Base-by-base conservation (phyloP, 2,113 vertebrate species). In the Nestor notabilis region DNA sequence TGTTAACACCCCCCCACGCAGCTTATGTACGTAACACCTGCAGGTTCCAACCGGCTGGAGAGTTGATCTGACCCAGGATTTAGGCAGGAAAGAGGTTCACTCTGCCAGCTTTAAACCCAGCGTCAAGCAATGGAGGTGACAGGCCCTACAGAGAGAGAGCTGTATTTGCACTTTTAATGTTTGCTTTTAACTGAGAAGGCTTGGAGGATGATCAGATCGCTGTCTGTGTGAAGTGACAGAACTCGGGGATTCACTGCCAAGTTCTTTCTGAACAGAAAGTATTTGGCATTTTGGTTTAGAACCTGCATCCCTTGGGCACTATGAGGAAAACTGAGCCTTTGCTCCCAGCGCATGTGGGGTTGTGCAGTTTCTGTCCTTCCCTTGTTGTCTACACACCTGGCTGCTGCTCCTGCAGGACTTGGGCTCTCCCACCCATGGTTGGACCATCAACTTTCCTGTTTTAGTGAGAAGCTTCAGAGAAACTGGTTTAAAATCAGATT, bases 281-380 rank as follows among this genome's bases (percentile, higher is more conserved):
- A 33, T 49, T 72, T 33, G 49, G 39, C 24, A 27, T 79, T 92
- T 79, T 49, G 35, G 37, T 86, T 79, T 14, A 72, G 47, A 86
- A 41, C 49, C n/a, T 46, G 35, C 35, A 31, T 69, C 65, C 70
- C 49, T 28, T 65, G 37, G 13, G 69, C n/a, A n/a, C 33, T 7
- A 19, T 56, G 69, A 72, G 69, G 47, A 66, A 81, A 81, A 20
- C 13, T 9, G 56, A 72, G 70, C 47, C 43, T 44, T 77, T 9
- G 5, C 28, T 58, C 29, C 24, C 35, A 2, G 7, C 4, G 4
- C 7, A 0, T 4, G 21, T 37, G 46, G 46, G 25, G 4, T 8
- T 11, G 29, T n/a, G 37, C 14, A 3, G 37, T 43, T 93, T 47
- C 64, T 69, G 64, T n/a, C 29, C 25, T 47, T 77, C 13, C 28